Percentiles rank a stretch among this genome's conserved stretches.
Conservation (phyloP, 2,888 invertebrate species). For the Hedychridium roseum region DNA sequence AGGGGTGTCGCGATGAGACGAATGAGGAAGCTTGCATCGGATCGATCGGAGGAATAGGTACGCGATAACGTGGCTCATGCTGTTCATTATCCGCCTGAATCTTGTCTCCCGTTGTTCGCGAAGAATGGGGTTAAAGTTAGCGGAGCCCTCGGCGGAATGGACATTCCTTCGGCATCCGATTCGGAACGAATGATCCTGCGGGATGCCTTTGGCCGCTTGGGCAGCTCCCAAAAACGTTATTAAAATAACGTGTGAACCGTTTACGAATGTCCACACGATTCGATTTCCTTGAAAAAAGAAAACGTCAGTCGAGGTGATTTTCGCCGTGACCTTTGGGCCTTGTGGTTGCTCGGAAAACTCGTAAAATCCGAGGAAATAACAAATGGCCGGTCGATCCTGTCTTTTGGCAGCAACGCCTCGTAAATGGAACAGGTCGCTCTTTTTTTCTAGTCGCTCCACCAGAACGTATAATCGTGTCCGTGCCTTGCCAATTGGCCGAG, state of each 20-base stretch:
- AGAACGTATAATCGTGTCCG: background rate
- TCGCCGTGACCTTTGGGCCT: background rate
- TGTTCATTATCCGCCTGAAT: conserved; percentile 29
- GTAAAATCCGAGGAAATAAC: no score
- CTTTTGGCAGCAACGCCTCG: background rate
- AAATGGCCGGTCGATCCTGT: background rate
- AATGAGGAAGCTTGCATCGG: background rate
- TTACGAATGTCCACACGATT: conserved; percentile 3
- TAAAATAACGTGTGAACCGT: background rate
- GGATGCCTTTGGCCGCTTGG: no score
- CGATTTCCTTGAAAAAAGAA: background rate
- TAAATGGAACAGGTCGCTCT: background rate
- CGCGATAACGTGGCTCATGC: conserved; percentile 8
- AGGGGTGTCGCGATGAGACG: background rate
- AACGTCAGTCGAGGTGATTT: background rate
- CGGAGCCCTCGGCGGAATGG: no score
- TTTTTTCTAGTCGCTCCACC: background rate
- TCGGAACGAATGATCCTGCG: no score
- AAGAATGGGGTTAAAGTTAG: background rate
- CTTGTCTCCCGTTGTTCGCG: background rate
- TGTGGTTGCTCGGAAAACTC: conserved; percentile 2
- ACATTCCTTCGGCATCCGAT: no score
- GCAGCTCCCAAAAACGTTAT: background rate
- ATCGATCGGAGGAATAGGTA: background rate
- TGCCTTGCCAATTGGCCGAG: background rate